Conservation (phyloP, 2,113 vertebrate genomes). For the Microcebus lehilahytsara region DNA sequence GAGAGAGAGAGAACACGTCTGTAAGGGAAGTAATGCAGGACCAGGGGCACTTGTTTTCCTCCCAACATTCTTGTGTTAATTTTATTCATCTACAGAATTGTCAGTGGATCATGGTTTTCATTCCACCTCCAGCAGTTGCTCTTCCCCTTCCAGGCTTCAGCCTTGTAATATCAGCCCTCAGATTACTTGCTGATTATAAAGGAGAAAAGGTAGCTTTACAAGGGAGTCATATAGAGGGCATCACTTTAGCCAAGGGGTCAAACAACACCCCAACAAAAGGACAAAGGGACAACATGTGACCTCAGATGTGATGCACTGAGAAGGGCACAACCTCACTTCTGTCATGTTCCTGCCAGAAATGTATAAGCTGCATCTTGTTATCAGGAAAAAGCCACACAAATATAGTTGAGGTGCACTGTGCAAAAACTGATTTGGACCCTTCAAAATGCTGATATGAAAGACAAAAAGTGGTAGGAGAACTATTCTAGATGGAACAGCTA, state of each 20-base stretch:
- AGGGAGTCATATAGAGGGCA: not conserved
- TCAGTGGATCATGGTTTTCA: not conserved
- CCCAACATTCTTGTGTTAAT: not conserved
- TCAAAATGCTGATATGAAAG: not conserved
- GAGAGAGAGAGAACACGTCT: not conserved
- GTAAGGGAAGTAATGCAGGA: not conserved
- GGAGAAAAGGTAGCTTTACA: not conserved
- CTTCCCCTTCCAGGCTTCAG: not conserved
- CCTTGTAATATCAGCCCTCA: not conserved
- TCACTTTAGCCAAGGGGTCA: not conserved
- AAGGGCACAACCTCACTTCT: not conserved
- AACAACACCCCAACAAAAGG: not conserved
- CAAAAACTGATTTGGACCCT: not conserved
- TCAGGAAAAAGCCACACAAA: not conserved
- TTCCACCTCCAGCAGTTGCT: not conserved
- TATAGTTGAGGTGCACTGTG: not conserved
- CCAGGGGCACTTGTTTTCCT: not conserved
- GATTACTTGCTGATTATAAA: not conserved
- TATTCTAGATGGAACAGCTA: not conserved
- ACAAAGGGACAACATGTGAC: not conserved
- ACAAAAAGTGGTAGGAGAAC: not conserved
- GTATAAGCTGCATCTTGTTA: not conserved
- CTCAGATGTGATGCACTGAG: not conserved
- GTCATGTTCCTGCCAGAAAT: not conserved
- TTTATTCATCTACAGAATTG: not conserved